phyloP scores from a whole-genome alignment of 2,888 invertebrate species.

The Oxystoma pomonae region DNA sequence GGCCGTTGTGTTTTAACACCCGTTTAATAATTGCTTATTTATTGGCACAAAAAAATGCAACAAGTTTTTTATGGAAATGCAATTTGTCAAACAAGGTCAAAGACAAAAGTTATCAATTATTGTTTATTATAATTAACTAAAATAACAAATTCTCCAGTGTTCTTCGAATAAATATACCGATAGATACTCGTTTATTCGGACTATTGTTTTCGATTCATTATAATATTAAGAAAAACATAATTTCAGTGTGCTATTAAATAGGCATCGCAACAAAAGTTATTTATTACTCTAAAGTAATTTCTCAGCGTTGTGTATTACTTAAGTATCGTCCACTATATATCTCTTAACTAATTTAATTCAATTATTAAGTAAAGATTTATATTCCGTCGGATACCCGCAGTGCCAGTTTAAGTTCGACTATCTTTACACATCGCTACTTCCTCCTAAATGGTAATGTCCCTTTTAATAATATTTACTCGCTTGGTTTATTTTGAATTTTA shows the following conservation, averaged over 20 bases:
- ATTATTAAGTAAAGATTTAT: slow-evolving; percentile 23
- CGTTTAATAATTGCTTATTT: no score
- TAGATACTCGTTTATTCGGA: neutral
- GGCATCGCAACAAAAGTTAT: no score
- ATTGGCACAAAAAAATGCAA: neutral
- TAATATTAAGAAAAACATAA: neutral
- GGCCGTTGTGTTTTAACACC: no score
- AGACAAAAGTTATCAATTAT: neutral
- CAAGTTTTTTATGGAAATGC: neutral
- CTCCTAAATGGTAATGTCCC: neutral
- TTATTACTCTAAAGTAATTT: neutral
- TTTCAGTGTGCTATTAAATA: no score
- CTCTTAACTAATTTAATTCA: slow-evolving; percentile 22
- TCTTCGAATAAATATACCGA: neutral
- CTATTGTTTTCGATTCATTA: neutral
- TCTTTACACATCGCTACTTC: neutral
- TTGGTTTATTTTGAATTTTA: no score
- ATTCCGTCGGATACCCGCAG: slow-evolving; percentile 20
- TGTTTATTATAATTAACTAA: neutral
- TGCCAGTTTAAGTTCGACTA: slow-evolving; percentile 11
- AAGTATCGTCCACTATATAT: neutral
- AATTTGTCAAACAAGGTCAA: neutral
- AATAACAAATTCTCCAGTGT: neutral
- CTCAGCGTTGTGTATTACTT: neutral
- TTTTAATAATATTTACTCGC: no score